Percentiles rank a stretch among this genome's conserved stretches.
Evolutionary conservation across 1,140 invertebrate genomes (phyloP).

Genomic region (Rhizoglyphus robini): DNA sequence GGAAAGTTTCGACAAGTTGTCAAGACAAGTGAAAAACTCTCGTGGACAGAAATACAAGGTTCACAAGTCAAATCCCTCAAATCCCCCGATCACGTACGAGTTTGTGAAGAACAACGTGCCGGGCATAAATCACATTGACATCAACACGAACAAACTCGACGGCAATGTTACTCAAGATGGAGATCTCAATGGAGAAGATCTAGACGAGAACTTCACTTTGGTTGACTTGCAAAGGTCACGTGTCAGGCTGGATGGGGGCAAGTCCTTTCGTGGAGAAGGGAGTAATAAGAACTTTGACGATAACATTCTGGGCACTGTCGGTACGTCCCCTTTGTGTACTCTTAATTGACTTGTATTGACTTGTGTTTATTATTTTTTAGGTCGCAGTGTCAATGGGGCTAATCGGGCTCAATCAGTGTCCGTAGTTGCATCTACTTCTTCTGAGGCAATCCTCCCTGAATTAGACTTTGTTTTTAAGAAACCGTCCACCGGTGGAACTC

Average conservation of each 20-base stretch:
- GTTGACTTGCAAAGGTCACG: constrained; percentile 4
- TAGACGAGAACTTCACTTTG: constrained; percentile 7
- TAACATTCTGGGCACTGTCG: background rate
- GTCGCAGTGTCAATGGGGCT: constrained; percentile 9
- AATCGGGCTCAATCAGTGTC: constrained; percentile 7
- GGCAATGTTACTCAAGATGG: background rate
- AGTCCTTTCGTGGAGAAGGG: too few species aligned
- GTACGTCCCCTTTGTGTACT: background rate
- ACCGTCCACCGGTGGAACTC: background rate
- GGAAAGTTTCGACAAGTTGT: constrained; percentile 1
- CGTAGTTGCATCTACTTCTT: background rate
- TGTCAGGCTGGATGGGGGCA: background rate
- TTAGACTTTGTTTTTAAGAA: constrained; percentile 14
- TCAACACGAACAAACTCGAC: background rate
- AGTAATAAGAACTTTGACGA: background rate
- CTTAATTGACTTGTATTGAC: background rate
- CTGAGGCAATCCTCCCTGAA: constrained; percentile 1
- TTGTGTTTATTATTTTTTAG: constrained; percentile 7
- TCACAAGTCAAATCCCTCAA: background rate
- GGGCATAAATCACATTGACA: background rate
- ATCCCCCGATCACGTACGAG: background rate
- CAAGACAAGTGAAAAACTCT: background rate
- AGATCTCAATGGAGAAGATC: background rate
- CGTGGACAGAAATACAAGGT: background rate
- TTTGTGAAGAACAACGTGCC: background rate